These are phyloP conservation scores for Byasa hedistus DNA, from an alignment of 2,888 invertebrate genomes.

Conservation along the genomic window DNA sequence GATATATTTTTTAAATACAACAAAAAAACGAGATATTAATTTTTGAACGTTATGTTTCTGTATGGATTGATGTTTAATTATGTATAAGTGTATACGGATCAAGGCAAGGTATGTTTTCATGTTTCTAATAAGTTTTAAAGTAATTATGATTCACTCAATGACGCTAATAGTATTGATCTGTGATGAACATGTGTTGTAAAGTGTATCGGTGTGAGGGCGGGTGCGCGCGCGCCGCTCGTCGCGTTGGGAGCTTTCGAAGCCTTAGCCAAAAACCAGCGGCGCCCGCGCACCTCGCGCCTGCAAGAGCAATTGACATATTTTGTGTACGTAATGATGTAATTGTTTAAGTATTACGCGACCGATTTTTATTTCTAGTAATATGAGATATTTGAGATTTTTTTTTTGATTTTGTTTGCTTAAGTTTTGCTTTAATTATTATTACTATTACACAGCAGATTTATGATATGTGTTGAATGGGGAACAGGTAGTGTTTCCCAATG, in stretches of 20 bases:
- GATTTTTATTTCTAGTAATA: slow-evolving; percentile 47
- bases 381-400: slow-evolving; percentile 51
- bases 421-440: slow-evolving; percentile 72
- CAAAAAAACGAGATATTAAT: no score
- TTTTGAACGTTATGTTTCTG: no score
- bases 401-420: slow-evolving; percentile 51
- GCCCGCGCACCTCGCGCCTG: slow-evolving; percentile 41
- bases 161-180: slow-evolving; percentile 53
- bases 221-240: slow-evolving; percentile 24
- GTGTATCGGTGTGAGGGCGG: slow-evolving; percentile 25
- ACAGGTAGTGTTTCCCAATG: slow-evolving; percentile 54
- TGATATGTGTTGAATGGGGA: slow-evolving; percentile 61
- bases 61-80: no score
- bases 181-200: slow-evolving; percentile 59
- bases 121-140: no score
- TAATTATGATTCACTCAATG: slow-evolving; percentile 16
- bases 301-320: slow-evolving; percentile 74
- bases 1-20: no score
- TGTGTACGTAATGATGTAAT: slow-evolving; percentile 62
- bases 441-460: slow-evolving; percentile 62
- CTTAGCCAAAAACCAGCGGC: slow-evolving; percentile 31
- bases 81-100: no score
- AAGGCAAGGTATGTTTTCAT: no score
- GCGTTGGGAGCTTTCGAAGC: slow-evolving; percentile 15
- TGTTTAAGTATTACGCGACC: slow-evolving; percentile 43